A percentile compares a stretch with the other conserved stretches of the same genome.
These are phyloP conservation scores for Palloptera scutellata DNA, from an alignment of 2,888 invertebrate species.

Conservation along the genomic window DNA sequence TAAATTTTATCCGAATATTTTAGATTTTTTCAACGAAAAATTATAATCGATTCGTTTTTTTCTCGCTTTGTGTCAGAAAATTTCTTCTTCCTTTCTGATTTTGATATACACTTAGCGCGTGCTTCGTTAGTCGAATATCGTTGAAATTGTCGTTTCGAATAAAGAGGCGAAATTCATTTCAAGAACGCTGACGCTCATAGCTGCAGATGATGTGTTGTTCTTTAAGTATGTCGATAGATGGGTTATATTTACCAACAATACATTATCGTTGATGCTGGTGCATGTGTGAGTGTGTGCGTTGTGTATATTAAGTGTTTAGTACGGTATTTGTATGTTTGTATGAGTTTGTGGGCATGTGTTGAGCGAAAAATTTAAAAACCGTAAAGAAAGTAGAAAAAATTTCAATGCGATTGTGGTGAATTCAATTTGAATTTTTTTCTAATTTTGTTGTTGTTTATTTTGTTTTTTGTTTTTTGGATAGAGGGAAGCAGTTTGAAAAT, in stretches of 20 bases:
- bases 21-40: constrained; percentile 3
- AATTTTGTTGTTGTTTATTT: neutral
- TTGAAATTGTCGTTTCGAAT: constrained; percentile 46
- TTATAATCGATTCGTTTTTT: no score
- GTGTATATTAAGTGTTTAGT: constrained; percentile 8
- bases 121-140: constrained; percentile 47
- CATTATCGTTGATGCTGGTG: no score
- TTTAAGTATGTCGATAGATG: neutral
- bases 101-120: constrained; percentile 39
- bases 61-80: no score
- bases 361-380: neutral
- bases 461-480: no score
- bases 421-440: constrained; percentile 3
- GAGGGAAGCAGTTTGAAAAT: neutral
- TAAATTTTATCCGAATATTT: no score
- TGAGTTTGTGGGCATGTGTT: constrained; percentile 1
- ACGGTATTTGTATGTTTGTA: neutral
- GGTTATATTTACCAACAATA: no score
- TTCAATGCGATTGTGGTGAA: neutral
- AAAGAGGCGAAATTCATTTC: constrained; percentile 39
- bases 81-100: no score
- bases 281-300: neutral
- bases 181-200: constrained; percentile 8
- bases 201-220: neutral
- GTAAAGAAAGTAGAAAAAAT: neutral